Conservation (phyloP, 2,113 vertebrate species). For the Cygnus atratus region DNA sequence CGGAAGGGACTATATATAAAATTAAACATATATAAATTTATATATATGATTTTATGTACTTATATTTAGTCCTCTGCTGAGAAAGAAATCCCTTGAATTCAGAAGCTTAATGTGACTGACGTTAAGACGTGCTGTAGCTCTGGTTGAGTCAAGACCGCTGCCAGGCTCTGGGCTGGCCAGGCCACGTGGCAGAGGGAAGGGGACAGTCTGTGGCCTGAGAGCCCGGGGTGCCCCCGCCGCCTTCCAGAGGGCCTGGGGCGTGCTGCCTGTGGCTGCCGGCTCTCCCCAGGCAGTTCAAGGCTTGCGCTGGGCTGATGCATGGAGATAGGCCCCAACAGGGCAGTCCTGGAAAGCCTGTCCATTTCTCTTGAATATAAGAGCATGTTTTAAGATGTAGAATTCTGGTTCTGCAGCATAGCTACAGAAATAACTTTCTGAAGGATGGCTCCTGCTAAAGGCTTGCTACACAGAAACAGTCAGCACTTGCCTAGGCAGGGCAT, state of each 20-base stretch:
- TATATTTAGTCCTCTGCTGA: no score
- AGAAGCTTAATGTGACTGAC: fast-evolving
- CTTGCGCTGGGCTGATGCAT: not conserved
- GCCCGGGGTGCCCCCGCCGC: no score
- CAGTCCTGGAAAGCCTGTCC: not conserved
- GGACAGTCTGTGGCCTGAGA: no score
- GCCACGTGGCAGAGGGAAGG: no score
- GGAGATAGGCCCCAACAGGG: not conserved
- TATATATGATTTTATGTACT: no score
- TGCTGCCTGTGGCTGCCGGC: no score
- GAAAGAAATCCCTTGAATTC: not conserved
- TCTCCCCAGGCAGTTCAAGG: not conserved
- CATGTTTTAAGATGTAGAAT: fast-evolving
- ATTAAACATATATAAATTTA: no score
- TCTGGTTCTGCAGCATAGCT: not conserved
- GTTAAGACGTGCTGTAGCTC: not conserved
- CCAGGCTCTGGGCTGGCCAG: not conserved
- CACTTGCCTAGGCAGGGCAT: fast-evolving
- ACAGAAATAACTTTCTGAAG: not conserved
- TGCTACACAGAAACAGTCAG: not conserved
- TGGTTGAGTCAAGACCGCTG: not conserved
- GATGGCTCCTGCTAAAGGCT: not conserved
- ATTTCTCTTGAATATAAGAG: not conserved
- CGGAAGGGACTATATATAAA: not conserved
- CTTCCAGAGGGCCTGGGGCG: no score